Percentiles rank a stretch among this genome's conserved stretches.
Evolutionary conservation across 2,888 invertebrate genomes (phyloP).

Genomic region (Artemia sp.): DNA sequence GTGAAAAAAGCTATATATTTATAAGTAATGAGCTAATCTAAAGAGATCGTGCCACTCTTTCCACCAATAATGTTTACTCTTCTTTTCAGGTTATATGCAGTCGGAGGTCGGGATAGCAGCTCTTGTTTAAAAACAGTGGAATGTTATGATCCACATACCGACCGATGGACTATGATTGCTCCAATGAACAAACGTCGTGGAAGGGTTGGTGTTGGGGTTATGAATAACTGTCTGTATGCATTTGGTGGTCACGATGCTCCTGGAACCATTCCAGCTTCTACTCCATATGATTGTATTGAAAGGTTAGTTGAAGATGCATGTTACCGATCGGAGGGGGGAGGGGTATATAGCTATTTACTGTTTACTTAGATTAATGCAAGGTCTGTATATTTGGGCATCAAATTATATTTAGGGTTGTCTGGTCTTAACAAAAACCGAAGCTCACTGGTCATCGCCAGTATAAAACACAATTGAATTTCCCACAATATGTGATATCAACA

Average conservation of each 20-base stretch:
- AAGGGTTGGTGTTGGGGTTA: constrained; percentile 73
- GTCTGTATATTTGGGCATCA: too few species aligned
- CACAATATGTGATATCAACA: too few species aligned
- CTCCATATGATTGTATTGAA: constrained; percentile 73
- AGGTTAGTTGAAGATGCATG: constrained; percentile 36
- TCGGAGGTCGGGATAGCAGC: constrained; percentile 79
- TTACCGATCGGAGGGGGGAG: too few species aligned
- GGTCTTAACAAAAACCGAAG: too few species aligned
- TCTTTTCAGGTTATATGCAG: constrained; percentile 56
- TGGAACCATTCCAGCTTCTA: constrained; percentile 62
- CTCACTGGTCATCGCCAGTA: too few species aligned
- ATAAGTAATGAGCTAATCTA: too few species aligned
- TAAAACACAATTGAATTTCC: too few species aligned
- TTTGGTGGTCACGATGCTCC: constrained; percentile 88
- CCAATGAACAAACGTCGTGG: constrained; percentile 73
- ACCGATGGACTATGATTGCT: constrained; percentile 65
- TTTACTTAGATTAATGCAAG: too few species aligned
- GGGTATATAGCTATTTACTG: too few species aligned
- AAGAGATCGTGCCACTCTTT: too few species aligned
- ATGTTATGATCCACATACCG: constrained; percentile 59
- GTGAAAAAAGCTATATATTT: not conserved
- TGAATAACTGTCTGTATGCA: constrained; percentile 74
- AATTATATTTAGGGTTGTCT: too few species aligned
- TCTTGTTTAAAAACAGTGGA: constrained; percentile 78
- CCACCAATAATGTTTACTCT: not conserved